phyloP scores from a whole-genome alignment of 2,797 vertebrate species.

The Esox lucius region DNA sequence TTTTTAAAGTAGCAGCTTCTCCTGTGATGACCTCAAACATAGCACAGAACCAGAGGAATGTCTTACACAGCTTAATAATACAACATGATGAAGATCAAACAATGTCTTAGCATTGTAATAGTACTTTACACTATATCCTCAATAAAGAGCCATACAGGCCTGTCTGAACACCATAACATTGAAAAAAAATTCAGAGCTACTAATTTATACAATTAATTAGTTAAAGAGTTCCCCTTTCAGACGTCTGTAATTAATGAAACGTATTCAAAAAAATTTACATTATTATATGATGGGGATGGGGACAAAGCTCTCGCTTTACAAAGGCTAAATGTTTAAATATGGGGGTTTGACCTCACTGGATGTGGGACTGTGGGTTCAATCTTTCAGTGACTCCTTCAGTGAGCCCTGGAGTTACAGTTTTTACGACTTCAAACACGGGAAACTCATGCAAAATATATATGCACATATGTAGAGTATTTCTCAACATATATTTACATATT shows the following conservation, averaged over 20 bases:
- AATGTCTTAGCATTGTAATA: neutral
- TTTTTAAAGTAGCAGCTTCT: slow-evolving; percentile 9
- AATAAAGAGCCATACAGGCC: neutral
- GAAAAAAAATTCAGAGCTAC: neutral
- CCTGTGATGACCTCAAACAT: slow-evolving; percentile 12
- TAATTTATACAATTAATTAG: neutral
- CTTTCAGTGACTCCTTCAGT: neutral
- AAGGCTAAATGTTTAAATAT: neutral
- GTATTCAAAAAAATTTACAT: neutral
- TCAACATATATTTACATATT: too few relatives aligned
- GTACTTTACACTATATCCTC: neutral
- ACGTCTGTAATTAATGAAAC: neutral
- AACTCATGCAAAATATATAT: too few relatives aligned
- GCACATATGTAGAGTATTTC: too few relatives aligned
- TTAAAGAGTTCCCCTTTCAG: neutral
- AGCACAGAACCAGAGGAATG: neutral
- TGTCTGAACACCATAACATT: neutral
- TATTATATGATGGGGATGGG: neutral
- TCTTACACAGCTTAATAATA: neutral
- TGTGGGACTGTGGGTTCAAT: neutral
- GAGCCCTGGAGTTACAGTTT: neutral
- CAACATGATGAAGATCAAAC: neutral
- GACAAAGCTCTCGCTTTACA: neutral
- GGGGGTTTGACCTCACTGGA: neutral
- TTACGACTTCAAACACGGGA: too few relatives aligned